Evolutionary conservation across 2,888 invertebrate species (phyloP).

Genomic region (Teinopalpus imperialis): DNA sequence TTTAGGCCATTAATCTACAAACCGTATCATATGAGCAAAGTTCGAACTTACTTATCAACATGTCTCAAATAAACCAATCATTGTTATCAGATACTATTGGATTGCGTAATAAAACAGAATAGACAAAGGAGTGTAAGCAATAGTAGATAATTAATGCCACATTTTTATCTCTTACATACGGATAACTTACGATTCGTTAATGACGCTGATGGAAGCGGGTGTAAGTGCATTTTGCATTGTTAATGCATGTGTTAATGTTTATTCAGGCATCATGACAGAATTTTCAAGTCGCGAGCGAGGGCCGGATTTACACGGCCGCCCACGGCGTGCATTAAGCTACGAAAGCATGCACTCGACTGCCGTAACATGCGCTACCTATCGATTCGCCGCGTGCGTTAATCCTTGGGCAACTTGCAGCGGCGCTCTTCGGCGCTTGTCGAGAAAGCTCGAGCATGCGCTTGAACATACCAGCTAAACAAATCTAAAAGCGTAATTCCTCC

Average conservation of each 20-base stretch:
- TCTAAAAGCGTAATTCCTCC: too few relatives aligned
- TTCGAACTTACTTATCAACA: background rate
- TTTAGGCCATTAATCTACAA: conserved; percentile 28
- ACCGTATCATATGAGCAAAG: conserved; percentile 5
- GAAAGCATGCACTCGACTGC: background rate
- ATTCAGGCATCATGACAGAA: too few relatives aligned
- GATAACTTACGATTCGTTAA: background rate
- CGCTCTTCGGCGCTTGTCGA: background rate
- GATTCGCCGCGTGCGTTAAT: background rate
- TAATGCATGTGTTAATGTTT: background rate
- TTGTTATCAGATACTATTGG: too few relatives aligned
- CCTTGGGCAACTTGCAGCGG: background rate
- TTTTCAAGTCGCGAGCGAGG: background rate
- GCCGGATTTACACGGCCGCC: background rate
- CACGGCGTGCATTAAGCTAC: background rate
- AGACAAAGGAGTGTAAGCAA: too few relatives aligned
- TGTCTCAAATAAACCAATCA: background rate
- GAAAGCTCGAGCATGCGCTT: background rate
- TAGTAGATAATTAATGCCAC: too few relatives aligned
- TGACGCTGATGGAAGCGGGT: background rate
- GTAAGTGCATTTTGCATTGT: background rate
- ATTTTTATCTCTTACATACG: background rate
- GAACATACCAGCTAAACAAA: too few relatives aligned
- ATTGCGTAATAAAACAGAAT: too few relatives aligned
- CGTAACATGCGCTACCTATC: too few relatives aligned